Evolutionary conservation across 2,113 vertebrate species (phyloP).

Genomic region (Bucco capensis): DNA sequence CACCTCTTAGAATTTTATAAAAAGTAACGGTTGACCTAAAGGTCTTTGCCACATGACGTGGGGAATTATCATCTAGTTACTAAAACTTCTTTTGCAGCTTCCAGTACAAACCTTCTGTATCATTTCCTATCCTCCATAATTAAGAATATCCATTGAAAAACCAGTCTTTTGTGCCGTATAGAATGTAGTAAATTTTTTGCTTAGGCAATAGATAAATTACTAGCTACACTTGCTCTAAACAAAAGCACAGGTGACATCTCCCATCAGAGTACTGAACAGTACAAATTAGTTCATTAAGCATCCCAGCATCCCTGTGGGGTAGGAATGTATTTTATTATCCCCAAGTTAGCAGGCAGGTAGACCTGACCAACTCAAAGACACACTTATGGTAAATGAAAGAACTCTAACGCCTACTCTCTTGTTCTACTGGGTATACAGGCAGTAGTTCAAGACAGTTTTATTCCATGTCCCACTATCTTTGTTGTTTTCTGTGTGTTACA

Average conservation of each 20-base stretch:
- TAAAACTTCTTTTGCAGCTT: neutral
- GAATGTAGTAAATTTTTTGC: neutral
- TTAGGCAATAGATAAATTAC: neutral
- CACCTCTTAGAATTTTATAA: neutral
- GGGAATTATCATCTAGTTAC: neutral
- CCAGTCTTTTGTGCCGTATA: neutral
- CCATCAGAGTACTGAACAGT: neutral
- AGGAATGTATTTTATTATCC: slow-evolving; percentile 48
- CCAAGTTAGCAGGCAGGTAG: slow-evolving; percentile 35
- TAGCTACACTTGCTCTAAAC: neutral
- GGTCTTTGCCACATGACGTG: neutral
- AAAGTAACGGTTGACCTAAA: neutral
- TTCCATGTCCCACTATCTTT: slow-evolving; percentile 22
- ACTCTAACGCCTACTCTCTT: neutral
- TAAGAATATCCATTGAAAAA: neutral
- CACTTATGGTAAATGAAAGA: slow-evolving; percentile 51
- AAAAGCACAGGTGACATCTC: slow-evolving; percentile 6
- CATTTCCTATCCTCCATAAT: neutral
- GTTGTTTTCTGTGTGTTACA: neutral
- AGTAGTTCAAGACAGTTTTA: slow-evolving; percentile 27
- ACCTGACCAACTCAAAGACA: slow-evolving; percentile 27
- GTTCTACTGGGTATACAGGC: slow-evolving; percentile 43
- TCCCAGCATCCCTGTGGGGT: slow-evolving; percentile 20
- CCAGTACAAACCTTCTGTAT: neutral
- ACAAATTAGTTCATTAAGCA: slow-evolving; percentile 46